Evolutionary conservation across 2,113 vertebrate genomes (phyloP), one percentile per base, ranked within the genome.

Genomic region (Gallinago media): DNA sequence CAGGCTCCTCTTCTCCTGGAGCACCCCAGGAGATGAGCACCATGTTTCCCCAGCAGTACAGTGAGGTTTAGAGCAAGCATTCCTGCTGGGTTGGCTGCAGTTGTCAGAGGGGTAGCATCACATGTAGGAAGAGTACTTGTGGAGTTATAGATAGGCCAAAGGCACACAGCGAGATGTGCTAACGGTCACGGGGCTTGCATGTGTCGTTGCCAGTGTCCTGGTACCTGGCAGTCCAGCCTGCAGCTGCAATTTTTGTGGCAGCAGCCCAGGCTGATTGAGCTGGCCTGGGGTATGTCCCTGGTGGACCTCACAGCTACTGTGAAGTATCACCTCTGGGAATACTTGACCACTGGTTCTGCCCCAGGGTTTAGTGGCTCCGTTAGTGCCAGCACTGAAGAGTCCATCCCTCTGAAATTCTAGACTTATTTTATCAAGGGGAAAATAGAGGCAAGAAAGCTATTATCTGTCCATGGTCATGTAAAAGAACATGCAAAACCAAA

Each of bases 171-270:
- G 11, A 40, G 15, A 15, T 46, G 25, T 2, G 4, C 63, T 44
- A 7, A 13, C 1, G 0, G 15, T 54, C 8, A 13, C 0, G 1
- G 66, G 34, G 16, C 25, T 34, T 11, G 6, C 2, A 2, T 23
- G 26, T 15, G 50, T 46, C 38, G 3, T 29, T 38, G 38, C 18
- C 0, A 0, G 7, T 27, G n/a, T 54, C 50, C 55, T 47, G 38
- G 32, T 52, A 21, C 10, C 8, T 20, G 32, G 44, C 19, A 50
- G 55, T 0, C 11, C 26, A 32, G 26, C 6, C 47, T 72, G 61
- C 70, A 56, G 74, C 59, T 21, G 85, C 17, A 36, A 29, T 19
- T 42, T 25, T 40, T 82, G 66, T 1, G 0, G 44, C 67, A 75
- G 84, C 80, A 86, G 15, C 52, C 32, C 19, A 5, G 36, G 56